Evolutionary conservation across 2,888 invertebrate genomes (phyloP), one percentile per base, ranked within the genome.

Genomic region (Limnephilus lunatus): DNA sequence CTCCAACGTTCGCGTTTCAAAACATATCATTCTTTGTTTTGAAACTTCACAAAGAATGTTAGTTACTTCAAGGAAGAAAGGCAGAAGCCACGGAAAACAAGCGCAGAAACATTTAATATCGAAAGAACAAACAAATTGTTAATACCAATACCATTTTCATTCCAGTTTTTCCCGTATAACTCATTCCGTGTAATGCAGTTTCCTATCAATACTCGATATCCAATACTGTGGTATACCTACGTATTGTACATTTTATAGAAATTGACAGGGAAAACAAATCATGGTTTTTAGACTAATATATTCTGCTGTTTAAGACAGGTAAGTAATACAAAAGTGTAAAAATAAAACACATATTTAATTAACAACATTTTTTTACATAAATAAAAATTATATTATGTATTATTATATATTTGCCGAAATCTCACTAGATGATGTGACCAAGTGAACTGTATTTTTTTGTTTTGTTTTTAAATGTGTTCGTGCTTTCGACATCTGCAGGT

Each of bases 71-170:
- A 30, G 19, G 19, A 86, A 44, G 31, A 86, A 86, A n/a, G 31
- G 86, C 7, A 68, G 68, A 68, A 25, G 68, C 68, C 68, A 68
- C 25, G n/a, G 15, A 80, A 89, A 81, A 89, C 81, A 39, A 30
- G 7, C 83, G 3, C 83, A 35, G 19, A 35, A 35, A 83, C 32
- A 83, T 83, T 83, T 83, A 83, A 83, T 82, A 48, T 48, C 19
- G 44, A 90, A 53, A 90, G 35, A 85, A 68, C 83, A 90, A 85
- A 53, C 53, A 90, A 53, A 53, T 82, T 35, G 85, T 32, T 90
- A 90, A 83, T 83, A 83, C 31, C 68, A 82, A 85, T 87, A 91
- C 91, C 39, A 82, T 81, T 86, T 91, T 91, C 53, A 91, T 80
- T 91, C 35, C 87, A 87, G 35, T 53, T 86, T 81, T 68, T 68